These are phyloP conservation scores for Ascidia mentula DNA, from an alignment of 23 tunicate species.

Conservation along the genomic window DNA sequence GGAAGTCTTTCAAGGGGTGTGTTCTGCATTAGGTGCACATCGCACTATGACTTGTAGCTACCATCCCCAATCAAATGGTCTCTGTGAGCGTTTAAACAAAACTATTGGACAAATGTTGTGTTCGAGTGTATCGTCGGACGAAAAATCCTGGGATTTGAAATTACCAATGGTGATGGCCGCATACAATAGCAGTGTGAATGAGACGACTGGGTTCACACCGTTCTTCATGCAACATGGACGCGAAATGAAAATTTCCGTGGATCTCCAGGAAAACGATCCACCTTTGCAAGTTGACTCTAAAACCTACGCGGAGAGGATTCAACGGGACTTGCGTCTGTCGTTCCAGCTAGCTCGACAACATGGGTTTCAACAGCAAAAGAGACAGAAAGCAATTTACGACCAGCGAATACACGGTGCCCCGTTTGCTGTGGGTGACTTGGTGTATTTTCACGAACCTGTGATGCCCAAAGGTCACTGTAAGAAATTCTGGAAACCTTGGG, in stretches of 20 bases:
- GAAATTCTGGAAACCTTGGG: background rate
- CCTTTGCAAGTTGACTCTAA: background rate
- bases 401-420: constrained; percentile 1
- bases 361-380: background rate
- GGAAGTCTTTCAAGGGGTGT: background rate
- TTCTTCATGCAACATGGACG: constrained; percentile 9
- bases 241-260: background rate
- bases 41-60: background rate
- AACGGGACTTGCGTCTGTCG: background rate
- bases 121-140: background rate
- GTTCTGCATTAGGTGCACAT: background rate
- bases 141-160: background rate
- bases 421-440: background rate
- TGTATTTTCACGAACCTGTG: background rate
- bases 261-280: background rate
- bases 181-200: background rate
- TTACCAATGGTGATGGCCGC: background rate
- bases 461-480: background rate
- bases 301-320: background rate
- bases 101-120: background rate
- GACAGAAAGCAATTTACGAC: background rate
- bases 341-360: background rate
- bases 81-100: background rate
- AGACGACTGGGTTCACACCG: constrained; percentile 6
- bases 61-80: constrained; percentile 1